A percentile compares a stretch with the other conserved stretches of the same genome.
These are phyloP conservation scores for Bujurquina vittata DNA, from an alignment of 2,113 vertebrate species.

Conservation along the genomic window DNA sequence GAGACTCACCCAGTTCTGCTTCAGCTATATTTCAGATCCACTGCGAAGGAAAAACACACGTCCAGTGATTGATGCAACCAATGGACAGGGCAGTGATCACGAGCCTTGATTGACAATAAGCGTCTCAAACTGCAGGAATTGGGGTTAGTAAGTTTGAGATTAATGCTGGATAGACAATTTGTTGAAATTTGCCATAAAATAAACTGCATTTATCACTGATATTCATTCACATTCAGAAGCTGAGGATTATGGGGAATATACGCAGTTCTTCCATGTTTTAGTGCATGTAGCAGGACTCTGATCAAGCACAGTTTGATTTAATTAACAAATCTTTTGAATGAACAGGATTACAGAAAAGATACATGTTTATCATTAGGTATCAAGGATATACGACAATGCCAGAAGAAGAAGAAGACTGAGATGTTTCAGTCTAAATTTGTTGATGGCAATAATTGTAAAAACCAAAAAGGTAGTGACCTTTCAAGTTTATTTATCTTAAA, in stretches of 20 bases:
- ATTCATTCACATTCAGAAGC: not conserved
- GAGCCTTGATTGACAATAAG: not conserved
- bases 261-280: not conserved
- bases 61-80: not conserved
- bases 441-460: not conserved
- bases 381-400: not conserved
- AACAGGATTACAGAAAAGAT: not conserved
- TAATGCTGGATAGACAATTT: not conserved
- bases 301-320: not conserved
- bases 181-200: no score
- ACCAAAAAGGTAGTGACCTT: not conserved
- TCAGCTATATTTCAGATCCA: not conserved
- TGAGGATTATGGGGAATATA: not conserved
- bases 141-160: not conserved
- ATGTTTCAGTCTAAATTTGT: not conserved
- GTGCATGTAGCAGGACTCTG: not conserved
- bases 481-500: not conserved
- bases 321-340: not conserved
- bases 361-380: not conserved
- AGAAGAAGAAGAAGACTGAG: not conserved
- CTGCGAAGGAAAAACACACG: not conserved
- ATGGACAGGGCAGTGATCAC: not conserved
- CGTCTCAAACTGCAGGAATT: not conserved
- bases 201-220: not conserved
- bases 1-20: not conserved